phyloP scores from a whole-genome alignment of 1,140 invertebrate genomes.

The Calycopis cecrops region DNA sequence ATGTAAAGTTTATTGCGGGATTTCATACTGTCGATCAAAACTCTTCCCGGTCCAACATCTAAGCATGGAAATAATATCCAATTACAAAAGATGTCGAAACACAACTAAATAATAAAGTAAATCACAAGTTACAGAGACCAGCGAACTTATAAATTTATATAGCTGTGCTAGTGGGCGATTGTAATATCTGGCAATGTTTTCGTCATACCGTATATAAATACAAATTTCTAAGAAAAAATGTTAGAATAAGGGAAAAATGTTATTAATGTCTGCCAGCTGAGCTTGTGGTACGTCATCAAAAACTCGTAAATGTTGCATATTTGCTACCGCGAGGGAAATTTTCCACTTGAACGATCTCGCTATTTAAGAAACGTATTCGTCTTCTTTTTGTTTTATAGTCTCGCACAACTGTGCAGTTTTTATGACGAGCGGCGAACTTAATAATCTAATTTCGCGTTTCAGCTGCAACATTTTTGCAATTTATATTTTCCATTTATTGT shows the following conservation, averaged over 20 bases:
- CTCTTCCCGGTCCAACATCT: too few species aligned
- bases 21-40: too few species aligned
- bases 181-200: neutral
- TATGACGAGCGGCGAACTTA: too few species aligned
- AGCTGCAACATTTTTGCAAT: too few species aligned
- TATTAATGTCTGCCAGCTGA: constrained; percentile 40
- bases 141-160: too few species aligned
- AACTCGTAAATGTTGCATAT: constrained; percentile 50
- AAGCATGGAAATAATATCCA: too few species aligned
- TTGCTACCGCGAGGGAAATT: constrained; percentile 44
- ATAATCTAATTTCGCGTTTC: too few species aligned
- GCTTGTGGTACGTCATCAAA: constrained; percentile 43
- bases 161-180: neutral
- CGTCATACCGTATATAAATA: constrained; percentile 10
- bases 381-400: constrained; percentile 18
- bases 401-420: neutral
- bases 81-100: too few species aligned
- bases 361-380: constrained; percentile 41
- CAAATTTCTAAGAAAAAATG: constrained; percentile 22
- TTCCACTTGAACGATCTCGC: constrained; percentile 38
- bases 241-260: constrained; percentile 34
- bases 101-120: too few species aligned
- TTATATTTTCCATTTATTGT: too few species aligned
- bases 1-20: too few species aligned
- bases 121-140: too few species aligned